Conservation (phyloP, 1,140 invertebrate species). For the Aricia agestis region DNA sequence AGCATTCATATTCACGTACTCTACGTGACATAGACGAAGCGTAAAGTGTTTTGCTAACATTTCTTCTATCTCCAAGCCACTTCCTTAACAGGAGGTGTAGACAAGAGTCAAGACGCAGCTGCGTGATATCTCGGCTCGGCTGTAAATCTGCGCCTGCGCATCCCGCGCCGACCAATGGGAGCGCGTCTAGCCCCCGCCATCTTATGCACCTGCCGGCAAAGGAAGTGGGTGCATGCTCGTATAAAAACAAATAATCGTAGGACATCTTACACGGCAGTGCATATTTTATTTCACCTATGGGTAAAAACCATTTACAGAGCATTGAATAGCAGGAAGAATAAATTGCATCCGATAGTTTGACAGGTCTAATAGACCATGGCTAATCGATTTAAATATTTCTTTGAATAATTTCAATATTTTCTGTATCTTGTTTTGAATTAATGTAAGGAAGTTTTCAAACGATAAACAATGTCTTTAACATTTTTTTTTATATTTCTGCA, state of each 20-base stretch:
- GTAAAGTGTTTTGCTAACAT: constrained; percentile 35
- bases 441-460: no score
- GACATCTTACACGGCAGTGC: background rate
- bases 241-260: constrained; percentile 9
- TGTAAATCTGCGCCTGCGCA: constrained; percentile 55
- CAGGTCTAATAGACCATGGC: background rate
- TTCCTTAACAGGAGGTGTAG: constrained; percentile 45
- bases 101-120: constrained; percentile 41
- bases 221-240: constrained; percentile 45
- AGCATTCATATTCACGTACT: background rate
- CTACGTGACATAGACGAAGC: constrained; percentile 2
- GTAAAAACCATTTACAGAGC: background rate
- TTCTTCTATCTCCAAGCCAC: constrained; percentile 50
- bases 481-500: no score
- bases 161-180: constrained; percentile 46
- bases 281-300: constrained; percentile 1
- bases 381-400: background rate
- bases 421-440: no score
- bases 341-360: background rate
- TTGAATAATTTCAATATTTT: no score
- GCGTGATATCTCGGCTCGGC: constrained; percentile 31
- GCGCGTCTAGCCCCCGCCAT: constrained; percentile 30
- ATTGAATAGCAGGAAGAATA: background rate
- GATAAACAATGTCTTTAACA: no score
- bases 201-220: constrained; percentile 59